Conservation (phyloP, 1,140 invertebrate species). For the Panonychus citri region DNA sequence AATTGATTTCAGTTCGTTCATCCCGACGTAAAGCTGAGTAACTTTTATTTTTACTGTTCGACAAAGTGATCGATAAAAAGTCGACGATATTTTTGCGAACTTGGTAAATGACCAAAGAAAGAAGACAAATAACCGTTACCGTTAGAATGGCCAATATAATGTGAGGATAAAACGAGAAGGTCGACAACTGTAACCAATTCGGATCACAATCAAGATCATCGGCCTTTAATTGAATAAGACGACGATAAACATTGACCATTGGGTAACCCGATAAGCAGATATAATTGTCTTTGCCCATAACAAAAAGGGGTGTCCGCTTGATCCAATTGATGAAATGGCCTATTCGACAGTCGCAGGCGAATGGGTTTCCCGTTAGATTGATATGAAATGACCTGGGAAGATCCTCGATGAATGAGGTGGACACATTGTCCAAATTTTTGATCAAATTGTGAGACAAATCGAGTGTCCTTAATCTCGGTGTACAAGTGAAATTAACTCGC, state of each 20-base stretch:
- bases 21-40: too few relatives aligned
- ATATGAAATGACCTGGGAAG: conserved; percentile 32
- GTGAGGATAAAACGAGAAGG: too few relatives aligned
- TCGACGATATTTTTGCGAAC: too few relatives aligned
- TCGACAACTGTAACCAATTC: too few relatives aligned
- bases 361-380: conserved; percentile 40
- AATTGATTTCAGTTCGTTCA: too few relatives aligned
- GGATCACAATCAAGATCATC: conserved; percentile 1
- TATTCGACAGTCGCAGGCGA: conserved; percentile 38
- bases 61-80: too few relatives aligned
- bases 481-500: conserved; percentile 37
- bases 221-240: neutral
- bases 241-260: conserved; percentile 12
- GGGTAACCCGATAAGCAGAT: conserved; percentile 16
- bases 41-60: too few relatives aligned
- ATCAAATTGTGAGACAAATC: conserved; percentile 47
- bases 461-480: conserved; percentile 38
- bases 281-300: conserved; percentile 29
- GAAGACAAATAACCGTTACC: too few relatives aligned
- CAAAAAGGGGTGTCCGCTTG: conserved; percentile 28
- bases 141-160: too few relatives aligned
- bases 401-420: conserved; percentile 33
- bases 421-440: conserved; percentile 29
- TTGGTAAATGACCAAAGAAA: too few relatives aligned
- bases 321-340: conserved; percentile 38